A percentile compares a stretch with the other conserved stretches of the same genome.
Conservation (phyloP, 2,113 vertebrate species). For the Dendropsophus ebraccatus region DNA sequence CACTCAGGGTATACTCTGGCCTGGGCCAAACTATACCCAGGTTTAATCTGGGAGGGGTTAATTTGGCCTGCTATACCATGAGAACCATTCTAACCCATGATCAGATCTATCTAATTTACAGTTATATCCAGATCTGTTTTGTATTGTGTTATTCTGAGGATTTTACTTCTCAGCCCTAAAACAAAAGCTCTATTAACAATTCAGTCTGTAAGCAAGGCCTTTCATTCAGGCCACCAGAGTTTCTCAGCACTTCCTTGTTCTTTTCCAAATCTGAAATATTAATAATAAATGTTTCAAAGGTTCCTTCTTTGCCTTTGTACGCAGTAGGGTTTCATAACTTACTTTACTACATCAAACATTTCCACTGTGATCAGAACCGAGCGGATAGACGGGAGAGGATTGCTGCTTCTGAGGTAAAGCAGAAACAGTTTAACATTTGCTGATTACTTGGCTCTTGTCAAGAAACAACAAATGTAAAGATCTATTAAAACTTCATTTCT, state of each 20-base stretch:
- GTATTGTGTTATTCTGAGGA: neutral
- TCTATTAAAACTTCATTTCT: neutral
- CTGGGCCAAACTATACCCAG: no score
- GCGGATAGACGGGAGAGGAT: neutral
- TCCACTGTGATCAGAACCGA: constrained; percentile 20
- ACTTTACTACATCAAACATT: constrained; percentile 38
- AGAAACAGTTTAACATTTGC: neutral
- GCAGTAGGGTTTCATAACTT: constrained; percentile 31
- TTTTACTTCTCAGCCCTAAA: neutral
- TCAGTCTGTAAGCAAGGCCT: neutral
- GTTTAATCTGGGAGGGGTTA: no score
- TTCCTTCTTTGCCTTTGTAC: constrained; percentile 24
- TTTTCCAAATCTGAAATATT: constrained; percentile 4
- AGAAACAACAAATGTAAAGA: neutral
- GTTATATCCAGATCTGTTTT: neutral
- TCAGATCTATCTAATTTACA: neutral
- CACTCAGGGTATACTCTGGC: no score
- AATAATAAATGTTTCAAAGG: constrained; percentile 43
- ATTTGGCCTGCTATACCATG: no score
- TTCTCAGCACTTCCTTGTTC: constrained; percentile 9
- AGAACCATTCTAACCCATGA: neutral
- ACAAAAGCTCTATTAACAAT: neutral
- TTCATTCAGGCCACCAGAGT: neutral
- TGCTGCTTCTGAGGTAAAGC: neutral
- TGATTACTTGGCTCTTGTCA: neutral